Evolutionary conservation across 2,888 invertebrate species (phyloP), one percentile per base, ranked within the genome.

Genomic region (Leptura quadrifasciata): DNA sequence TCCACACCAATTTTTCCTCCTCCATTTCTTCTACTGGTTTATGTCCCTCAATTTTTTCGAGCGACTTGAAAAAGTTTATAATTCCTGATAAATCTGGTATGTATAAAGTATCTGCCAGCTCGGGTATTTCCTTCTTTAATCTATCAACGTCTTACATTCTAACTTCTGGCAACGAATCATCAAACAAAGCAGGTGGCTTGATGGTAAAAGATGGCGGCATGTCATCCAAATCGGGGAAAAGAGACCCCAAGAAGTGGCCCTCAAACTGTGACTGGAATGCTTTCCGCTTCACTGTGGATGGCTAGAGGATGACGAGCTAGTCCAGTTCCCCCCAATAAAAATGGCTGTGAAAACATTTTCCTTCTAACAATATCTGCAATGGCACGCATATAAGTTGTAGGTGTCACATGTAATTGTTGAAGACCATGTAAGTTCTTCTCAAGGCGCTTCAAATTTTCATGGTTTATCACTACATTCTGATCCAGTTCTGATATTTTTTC

Each of bases 151-250:
- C 92, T 15, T 85, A 85, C 31, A 81, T 69, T 5, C 82, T 83
- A 6, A 87, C 76, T 74, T 82, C 80, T 6, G 86, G 87, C 67
- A 87, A 77, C 60, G 69, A 76, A 12, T 81, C 76, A 77, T 97
- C 96, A 85, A 96, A 96, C n/a, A 92, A 89, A 0, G 93, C 90
- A 0, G 96, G 96, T 74, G 94, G 92, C 86, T 94, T 93, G 3
- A 95, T 96, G 68, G 96, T 97, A 88, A 95, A 98, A 0, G 92
- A 87, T 0, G 94, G 91, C 0, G 97, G 96, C 77, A 94, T 90
- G 85, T 98, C 98, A 70, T 95, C 94, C 91, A 98, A 93, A 0
- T 98, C 98, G 0, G 96, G 96, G 89, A 99, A 99, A 57, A 99
- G 89, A 12, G 94, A 92, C 79, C 93, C 94, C 6, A 99, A 91